A percentile compares a stretch with the other conserved stretches of the same genome.
Conservation (phyloP, 2,113 vertebrate species). For the Laterallus jamaicensis region DNA sequence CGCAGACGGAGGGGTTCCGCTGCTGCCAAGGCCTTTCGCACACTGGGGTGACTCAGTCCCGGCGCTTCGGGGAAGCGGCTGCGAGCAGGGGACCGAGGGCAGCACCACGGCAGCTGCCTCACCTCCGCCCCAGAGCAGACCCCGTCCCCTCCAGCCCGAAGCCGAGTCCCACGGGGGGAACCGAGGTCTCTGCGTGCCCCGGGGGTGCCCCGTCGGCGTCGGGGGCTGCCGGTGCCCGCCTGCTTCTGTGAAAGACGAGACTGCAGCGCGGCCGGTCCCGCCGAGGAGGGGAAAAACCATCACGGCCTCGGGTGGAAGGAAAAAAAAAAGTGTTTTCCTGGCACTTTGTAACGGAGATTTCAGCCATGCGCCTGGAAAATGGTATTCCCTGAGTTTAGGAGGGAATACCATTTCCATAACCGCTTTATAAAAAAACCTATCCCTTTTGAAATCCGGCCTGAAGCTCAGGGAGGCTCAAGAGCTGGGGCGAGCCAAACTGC, state of each 20-base stretch:
- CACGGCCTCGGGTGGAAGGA: neutral
- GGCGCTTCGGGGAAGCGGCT: neutral
- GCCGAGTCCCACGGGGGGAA: neutral
- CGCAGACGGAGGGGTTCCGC: neutral
- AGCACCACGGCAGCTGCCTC: neutral
- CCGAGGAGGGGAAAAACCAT: neutral
- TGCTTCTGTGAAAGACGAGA: neutral
- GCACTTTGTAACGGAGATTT: constrained; percentile 8
- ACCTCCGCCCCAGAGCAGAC: neutral
- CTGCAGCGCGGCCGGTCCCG: neutral
- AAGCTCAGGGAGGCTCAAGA: neutral
- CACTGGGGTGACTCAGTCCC: neutral
- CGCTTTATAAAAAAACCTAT: neutral
- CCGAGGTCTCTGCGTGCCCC: neutral
- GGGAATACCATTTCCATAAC: constrained; percentile 48
- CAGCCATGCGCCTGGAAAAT: constrained; percentile 20
- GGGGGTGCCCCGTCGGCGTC: neutral
- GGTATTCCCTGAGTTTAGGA: constrained; percentile 54
- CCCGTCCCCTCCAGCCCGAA: neutral
- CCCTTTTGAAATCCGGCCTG: constrained; percentile 17
- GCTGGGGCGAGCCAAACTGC: neutral
- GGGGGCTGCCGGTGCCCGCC: neutral
- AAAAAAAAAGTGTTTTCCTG: constrained; percentile 29
- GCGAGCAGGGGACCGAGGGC: neutral
- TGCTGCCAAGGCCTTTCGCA: neutral